Conservation (phyloP, 2,888 invertebrate species). For the Tyria jacobaeae region DNA sequence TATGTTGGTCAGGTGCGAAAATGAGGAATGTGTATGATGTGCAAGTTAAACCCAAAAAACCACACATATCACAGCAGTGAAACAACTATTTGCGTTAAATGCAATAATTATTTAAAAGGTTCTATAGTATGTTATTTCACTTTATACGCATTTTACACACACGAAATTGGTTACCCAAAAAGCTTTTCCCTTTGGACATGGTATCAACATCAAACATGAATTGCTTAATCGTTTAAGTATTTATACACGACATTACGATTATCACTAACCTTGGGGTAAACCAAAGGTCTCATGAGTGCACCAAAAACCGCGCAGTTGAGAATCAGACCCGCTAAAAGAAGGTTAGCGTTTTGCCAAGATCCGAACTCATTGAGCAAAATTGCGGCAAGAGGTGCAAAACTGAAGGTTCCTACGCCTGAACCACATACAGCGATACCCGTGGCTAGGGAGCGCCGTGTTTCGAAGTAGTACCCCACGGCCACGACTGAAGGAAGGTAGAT, state of each 20-base stretch:
- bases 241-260: neutral
- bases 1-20: conserved; percentile 19
- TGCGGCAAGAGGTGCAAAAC: conserved; percentile 96
- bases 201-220: conserved; percentile 11
- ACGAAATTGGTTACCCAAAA: conserved; percentile 12
- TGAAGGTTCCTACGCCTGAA: conserved; percentile 97
- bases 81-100: conserved; percentile 12
- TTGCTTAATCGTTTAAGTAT: neutral
- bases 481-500: conserved; percentile 98
- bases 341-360: conserved; percentile 95
- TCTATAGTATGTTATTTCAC: conserved; percentile 16
- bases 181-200: conserved; percentile 17
- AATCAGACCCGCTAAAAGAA: conserved; percentile 96
- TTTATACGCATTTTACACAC: conserved; percentile 12
- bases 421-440: conserved; percentile 98
- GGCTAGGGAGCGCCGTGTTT: conserved; percentile 96
- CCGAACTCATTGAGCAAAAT: conserved; percentile 91
- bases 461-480: conserved; percentile 98
- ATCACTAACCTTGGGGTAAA: conserved; percentile 88
- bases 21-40: conserved; percentile 14
- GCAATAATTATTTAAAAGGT: neutral
- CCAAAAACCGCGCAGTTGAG: conserved; percentile 97
- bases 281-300: conserved; percentile 92
- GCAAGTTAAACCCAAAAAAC: conserved; percentile 16
- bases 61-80: conserved; percentile 12